Base-by-base conservation (phyloP, 1,140 invertebrate genomes). In the Pinna nobilis region DNA sequence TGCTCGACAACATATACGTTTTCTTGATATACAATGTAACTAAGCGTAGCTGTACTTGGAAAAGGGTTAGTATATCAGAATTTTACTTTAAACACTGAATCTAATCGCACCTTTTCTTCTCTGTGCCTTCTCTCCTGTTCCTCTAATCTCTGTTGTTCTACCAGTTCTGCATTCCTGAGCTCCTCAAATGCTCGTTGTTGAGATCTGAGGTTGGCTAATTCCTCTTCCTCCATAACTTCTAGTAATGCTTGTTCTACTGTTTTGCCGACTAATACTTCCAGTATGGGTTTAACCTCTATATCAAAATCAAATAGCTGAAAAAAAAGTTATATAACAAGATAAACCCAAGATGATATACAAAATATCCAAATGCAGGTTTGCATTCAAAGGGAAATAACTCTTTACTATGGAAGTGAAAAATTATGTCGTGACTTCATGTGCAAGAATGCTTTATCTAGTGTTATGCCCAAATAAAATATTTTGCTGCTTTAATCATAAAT, bases 201-300 rank as follows among this genome's bases (percentile, higher is more conserved):
- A 79, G 95, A 93, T 74, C 94, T 92, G 20, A 93, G 90, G 64
- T 95, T 90, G 7, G 93, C 91, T 7, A 91, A 68, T 77, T 91
- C 90, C 74, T 91, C 91, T 77, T 91, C 91, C 78, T 91, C 90
- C 85, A 90, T 87, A 1, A 91, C 89, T 87, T 98, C 96, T 4
- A 94, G 91, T 76, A 97, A 89, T 13, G 95, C 93, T 89, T 96
- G 95, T 84, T 97, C 94, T 44, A 96, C 91, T 35, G 95, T 96
- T 86, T 95, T 95, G 28, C 95, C 95, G 23, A 97, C 94, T 33
- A 98, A 89, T 18, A 94, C 92, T 87, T 97, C 95, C 60, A 97
- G 90, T 47, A 97, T 94, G 7, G 96, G 95, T 82, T 94, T 93
- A 9, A 96, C 95, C 88, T 97, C 96, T 78, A 92, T 88, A 88